Conservation (phyloP, 2,113 vertebrate species). For the Oriolus oriolus region DNA sequence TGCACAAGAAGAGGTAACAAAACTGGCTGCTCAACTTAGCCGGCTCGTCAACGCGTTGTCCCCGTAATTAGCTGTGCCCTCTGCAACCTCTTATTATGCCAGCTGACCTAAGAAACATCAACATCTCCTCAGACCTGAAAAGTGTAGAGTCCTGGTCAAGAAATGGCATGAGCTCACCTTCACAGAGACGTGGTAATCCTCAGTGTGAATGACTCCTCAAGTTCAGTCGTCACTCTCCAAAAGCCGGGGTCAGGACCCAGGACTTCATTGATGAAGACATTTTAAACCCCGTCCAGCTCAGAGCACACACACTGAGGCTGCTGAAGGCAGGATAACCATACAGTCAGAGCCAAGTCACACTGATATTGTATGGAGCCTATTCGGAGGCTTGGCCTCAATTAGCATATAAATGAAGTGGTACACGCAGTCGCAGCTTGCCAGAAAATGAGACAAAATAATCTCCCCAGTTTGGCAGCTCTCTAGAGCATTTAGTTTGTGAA, state of each 20-base stretch:
- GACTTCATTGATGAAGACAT: background rate
- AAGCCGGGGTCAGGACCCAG: background rate
- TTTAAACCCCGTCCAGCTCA: background rate
- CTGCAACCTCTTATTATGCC: background rate
- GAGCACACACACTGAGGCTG: background rate
- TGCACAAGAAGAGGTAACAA: background rate
- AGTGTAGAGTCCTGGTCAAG: background rate
- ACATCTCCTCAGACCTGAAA: background rate
- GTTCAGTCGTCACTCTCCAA: accelerated
- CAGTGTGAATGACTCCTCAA: accelerated
- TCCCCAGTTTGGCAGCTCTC: conserved; percentile 22
- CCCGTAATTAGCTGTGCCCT: background rate
- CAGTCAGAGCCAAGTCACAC: background rate
- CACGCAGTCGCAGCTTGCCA: background rate
- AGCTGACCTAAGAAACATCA: background rate
- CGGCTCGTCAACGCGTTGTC: accelerated
- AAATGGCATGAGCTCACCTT: background rate
- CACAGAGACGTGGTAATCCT: background rate
- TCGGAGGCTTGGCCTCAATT: conserved; percentile 48
- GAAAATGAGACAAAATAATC: conserved; percentile 2
- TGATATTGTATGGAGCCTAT: background rate
- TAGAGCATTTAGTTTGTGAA: conserved; percentile 23
- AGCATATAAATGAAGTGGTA: conserved; percentile 53
- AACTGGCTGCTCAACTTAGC: background rate
- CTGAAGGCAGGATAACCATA: background rate